These are phyloP conservation scores for Zhuqinia jingwanae DNA, from an alignment of 2,888 invertebrate species.

Conservation along the genomic window DNA sequence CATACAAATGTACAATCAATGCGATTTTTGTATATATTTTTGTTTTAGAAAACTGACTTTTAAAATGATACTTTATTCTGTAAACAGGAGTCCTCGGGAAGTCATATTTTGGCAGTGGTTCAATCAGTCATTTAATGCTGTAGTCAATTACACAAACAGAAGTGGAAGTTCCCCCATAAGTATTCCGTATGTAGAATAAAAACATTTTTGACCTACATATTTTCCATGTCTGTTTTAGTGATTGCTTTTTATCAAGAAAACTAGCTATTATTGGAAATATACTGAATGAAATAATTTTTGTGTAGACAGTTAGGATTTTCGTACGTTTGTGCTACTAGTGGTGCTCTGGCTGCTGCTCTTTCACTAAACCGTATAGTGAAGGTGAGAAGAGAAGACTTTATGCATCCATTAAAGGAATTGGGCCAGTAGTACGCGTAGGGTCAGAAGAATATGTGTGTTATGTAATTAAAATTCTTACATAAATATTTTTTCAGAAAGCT, in stretches of 20 bases:
- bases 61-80: too few relatives aligned
- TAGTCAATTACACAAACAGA: conserved; percentile 99
- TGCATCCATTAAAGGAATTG: neutral
- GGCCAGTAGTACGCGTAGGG: neutral
- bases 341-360: conserved; percentile 94
- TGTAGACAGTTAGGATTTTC: conserved; percentile 88
- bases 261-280: neutral
- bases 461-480: too few relatives aligned
- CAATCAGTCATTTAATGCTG: conserved; percentile 98
- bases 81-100: conserved; percentile 91
- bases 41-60: too few relatives aligned
- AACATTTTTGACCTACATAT: too few relatives aligned
- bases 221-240: neutral
- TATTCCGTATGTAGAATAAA: conserved; percentile 81
- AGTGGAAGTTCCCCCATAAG: conserved; percentile 88
- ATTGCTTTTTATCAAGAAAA: neutral
- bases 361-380: conserved; percentile 90
- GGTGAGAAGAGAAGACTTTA: conserved; percentile 81
- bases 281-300: conserved; percentile 15
- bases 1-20: too few relatives aligned
- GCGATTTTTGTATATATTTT: too few relatives aligned
- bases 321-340: conserved; percentile 93
- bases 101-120: conserved; percentile 99
- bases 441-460: neutral
- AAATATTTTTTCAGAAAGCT: conserved; percentile 83